Percentiles rank a stretch among this genome's conserved stretches.
These are phyloP conservation scores for Phymanthus crucifer DNA, from an alignment of 92 coral and sea anemone species.

Conservation along the genomic window DNA sequence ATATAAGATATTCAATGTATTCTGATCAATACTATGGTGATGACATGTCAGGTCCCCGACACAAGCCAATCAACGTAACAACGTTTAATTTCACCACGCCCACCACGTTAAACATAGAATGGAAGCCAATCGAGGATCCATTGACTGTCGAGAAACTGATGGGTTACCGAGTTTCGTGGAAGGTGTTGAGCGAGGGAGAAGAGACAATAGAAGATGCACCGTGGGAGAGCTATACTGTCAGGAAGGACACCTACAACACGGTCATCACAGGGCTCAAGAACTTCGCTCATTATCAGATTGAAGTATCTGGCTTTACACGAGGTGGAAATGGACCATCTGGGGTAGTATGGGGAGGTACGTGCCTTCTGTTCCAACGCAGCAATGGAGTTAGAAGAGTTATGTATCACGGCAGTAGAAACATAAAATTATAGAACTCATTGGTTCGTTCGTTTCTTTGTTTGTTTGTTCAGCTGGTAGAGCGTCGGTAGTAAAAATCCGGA, in stretches of 20 bases:
- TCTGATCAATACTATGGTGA: not conserved
- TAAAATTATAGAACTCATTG: too few species aligned
- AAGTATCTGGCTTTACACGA: conserved; percentile 65
- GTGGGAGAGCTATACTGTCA: conserved; percentile 47
- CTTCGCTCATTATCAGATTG: conserved; percentile 58
- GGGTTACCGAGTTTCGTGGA: conserved; percentile 72
- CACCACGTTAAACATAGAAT: conserved; percentile 47
- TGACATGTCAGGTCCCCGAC: conserved; percentile 50
- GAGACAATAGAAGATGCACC: conserved; percentile 49
- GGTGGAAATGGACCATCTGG: conserved; percentile 68
- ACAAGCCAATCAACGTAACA: conserved; percentile 58
- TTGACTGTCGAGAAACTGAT: conserved; percentile 46
- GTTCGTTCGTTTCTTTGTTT: too few species aligned
- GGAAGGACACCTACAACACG: conserved; percentile 32
- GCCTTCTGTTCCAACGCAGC: not conserved
- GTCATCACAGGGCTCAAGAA: conserved; percentile 45
- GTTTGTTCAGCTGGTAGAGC: too few species aligned
- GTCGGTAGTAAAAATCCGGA: too few species aligned
- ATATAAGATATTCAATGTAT: not conserved
- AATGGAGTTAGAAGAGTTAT: too few species aligned
- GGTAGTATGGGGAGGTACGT: conserved; percentile 59
- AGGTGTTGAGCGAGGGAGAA: conserved; percentile 56
- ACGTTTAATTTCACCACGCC: conserved; percentile 66
- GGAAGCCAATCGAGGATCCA: conserved; percentile 68
- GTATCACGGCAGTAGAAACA: too few species aligned